phyloP scores from a whole-genome alignment of 1,140 invertebrate species.

The Cydia amplana region DNA sequence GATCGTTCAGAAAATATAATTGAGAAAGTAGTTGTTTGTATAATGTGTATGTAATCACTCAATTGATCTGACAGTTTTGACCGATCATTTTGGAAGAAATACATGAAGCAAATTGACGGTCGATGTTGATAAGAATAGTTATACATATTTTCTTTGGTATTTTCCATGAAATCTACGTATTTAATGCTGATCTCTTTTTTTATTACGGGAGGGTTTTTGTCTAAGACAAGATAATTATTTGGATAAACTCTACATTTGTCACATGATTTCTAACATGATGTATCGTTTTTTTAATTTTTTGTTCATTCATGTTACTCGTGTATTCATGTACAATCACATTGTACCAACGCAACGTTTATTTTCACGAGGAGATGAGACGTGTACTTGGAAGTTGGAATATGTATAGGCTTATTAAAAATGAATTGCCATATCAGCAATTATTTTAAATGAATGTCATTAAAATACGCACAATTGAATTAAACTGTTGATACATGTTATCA shows the following conservation, averaged over 20 bases:
- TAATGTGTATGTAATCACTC: neutral
- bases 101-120: neutral
- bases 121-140: neutral
- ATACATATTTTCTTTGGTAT: neutral
- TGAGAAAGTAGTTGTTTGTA: neutral
- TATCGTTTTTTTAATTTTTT: neutral
- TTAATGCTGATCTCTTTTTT: neutral
- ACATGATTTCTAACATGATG: neutral
- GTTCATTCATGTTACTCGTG: no score
- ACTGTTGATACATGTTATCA: conserved; percentile 31
- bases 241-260: neutral
- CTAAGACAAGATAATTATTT: neutral
- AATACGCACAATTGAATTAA: conserved; percentile 30
- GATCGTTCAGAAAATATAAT: neutral
- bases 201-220: neutral
- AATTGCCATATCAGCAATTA: neutral
- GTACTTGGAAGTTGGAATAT: neutral
- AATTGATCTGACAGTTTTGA: neutral
- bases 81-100: neutral
- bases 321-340: conserved; percentile 7
- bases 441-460: neutral
- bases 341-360: neutral
- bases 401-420: neutral
- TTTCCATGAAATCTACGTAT: neutral
- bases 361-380: neutral